phyloP scores from a whole-genome alignment of 2,797 vertebrate species.

The Decapterus maruadsi region DNA sequence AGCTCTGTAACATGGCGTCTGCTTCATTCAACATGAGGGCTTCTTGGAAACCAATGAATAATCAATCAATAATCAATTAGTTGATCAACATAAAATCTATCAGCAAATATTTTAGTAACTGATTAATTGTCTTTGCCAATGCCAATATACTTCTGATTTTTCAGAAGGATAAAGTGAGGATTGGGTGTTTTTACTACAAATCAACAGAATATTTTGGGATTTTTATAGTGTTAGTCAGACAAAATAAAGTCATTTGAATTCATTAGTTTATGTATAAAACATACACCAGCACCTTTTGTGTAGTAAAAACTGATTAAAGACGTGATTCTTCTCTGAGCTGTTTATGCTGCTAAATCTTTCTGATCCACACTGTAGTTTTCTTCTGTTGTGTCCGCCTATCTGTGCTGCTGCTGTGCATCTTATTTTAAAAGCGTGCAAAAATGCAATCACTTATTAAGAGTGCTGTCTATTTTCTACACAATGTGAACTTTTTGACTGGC shows the following conservation, averaged over 20 bases:
- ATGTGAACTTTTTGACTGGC: no score
- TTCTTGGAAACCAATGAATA: neutral
- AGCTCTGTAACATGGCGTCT: neutral
- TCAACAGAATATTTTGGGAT: neutral
- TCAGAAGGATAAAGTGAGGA: neutral
- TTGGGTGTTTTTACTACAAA: neutral
- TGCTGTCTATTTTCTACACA: no score
- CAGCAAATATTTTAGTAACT: neutral
- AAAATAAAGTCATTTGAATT: no score
- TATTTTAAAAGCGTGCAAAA: no score
- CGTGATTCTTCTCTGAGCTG: neutral
- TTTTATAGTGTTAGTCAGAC: no score
- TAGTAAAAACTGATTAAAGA: neutral
- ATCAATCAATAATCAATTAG: no score
- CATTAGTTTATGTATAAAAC: no score
- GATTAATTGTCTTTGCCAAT: neutral
- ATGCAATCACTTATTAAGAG: no score
- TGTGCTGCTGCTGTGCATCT: no score
- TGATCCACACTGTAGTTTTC: conserved; percentile 12
- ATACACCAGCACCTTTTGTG: neutral
- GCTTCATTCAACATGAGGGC: neutral
- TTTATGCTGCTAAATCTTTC: conserved; percentile 21
- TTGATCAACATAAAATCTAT: neutral
- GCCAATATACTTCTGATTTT: neutral
- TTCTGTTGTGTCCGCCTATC: no score